Evolutionary conservation across 1,140 invertebrate genomes (phyloP).

Genomic region (Ceratina australensis): DNA sequence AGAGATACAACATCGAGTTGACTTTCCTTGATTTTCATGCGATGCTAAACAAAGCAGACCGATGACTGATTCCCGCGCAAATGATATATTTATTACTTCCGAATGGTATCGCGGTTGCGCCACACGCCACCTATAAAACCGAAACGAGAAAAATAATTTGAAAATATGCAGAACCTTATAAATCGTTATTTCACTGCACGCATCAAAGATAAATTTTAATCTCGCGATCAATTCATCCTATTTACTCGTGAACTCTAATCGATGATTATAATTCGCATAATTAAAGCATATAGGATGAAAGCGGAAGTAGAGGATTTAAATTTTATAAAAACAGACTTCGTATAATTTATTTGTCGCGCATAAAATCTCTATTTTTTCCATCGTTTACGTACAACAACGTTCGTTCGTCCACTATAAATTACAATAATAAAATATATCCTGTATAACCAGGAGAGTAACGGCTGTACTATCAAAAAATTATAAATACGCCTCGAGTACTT

Average conservation of each 20-base stretch:
- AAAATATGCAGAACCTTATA: neutral
- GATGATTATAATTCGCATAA: neutral
- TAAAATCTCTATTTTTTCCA: constrained; percentile 43
- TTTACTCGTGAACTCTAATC: neutral
- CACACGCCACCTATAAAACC: constrained; percentile 27
- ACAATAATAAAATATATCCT: constrained; percentile 69
- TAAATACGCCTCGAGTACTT: constrained; percentile 55
- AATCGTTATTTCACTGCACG: no score
- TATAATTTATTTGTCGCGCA: constrained; percentile 56
- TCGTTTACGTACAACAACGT: constrained; percentile 40
- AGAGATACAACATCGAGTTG: neutral
- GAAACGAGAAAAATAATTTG: neutral
- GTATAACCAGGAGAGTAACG: constrained; percentile 68
- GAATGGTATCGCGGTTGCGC: no score
- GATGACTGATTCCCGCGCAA: constrained; percentile 16
- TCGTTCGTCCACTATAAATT: constrained; percentile 60
- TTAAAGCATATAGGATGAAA: neutral
- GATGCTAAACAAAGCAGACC: neutral
- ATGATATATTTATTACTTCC: neutral
- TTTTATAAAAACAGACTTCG: constrained; percentile 44
- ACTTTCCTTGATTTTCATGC: neutral
- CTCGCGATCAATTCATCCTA: neutral
- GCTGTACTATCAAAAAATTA: constrained; percentile 48
- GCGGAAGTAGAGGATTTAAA: neutral
- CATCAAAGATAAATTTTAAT: no score